Percentiles rank a stretch among this genome's conserved stretches.
Evolutionary conservation across 2,113 vertebrate species (phyloP).

Genomic region (Psammodynastes pulverulentus): DNA sequence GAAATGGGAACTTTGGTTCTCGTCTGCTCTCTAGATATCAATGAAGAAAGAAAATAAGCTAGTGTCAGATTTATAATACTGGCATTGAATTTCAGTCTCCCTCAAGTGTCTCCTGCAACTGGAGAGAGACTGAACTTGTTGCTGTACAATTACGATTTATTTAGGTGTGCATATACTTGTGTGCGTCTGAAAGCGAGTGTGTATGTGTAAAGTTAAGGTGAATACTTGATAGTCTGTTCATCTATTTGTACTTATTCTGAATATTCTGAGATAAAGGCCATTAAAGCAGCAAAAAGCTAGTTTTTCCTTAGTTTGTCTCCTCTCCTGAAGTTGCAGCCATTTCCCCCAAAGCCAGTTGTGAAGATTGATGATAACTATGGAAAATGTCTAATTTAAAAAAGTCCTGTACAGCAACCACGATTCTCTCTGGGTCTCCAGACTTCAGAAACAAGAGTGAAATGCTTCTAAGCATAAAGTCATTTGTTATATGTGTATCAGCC

Average conservation of each 20-base stretch:
- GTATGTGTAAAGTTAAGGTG: neutral
- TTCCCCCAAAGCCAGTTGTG: neutral
- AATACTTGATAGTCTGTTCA: neutral
- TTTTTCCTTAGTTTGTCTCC: neutral
- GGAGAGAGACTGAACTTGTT: too few species aligned
- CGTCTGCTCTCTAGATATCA: neutral
- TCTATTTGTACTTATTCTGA: neutral
- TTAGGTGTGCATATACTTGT: neutral
- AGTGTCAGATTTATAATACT: neutral
- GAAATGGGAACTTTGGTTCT: neutral
- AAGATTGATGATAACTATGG: neutral
- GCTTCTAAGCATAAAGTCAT: accelerated
- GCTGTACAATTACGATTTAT: neutral
- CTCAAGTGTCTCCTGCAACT: neutral
- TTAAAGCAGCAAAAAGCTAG: neutral
- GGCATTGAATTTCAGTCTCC: neutral
- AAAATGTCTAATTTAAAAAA: neutral
- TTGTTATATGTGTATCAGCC: neutral
- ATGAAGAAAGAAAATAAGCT: neutral
- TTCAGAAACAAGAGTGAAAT: neutral
- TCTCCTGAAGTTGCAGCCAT: neutral
- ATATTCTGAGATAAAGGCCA: neutral
- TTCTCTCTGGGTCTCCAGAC: neutral
- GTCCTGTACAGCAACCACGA: neutral
- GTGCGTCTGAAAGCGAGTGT: neutral